These are phyloP conservation scores for Corythaeola cristata DNA, from an alignment of 2,113 vertebrate species.

Conservation along the genomic window DNA sequence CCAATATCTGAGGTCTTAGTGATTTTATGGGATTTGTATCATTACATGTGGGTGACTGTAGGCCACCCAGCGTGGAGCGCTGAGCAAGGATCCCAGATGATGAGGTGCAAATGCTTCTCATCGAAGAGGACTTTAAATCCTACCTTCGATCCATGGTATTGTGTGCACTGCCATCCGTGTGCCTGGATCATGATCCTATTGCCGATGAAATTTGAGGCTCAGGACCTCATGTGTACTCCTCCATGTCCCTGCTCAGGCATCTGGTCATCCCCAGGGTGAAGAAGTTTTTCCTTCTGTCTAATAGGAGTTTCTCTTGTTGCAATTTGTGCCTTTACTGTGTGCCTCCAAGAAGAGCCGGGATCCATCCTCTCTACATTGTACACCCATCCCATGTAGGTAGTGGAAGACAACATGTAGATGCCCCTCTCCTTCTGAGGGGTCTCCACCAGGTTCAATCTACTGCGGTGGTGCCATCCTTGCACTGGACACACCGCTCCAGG, in stretches of 20 bases:
- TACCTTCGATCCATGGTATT: fast-evolving
- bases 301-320: not conserved
- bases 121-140: not conserved
- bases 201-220: not conserved
- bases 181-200: not conserved
- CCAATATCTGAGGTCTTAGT: not conserved
- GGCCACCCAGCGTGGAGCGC: fast-evolving
- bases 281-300: not conserved
- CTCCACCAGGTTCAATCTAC: not conserved
- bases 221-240: not conserved
- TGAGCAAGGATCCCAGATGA: not conserved
- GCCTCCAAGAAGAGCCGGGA: not conserved
- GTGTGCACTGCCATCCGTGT: not conserved
- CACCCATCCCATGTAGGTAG: not conserved
- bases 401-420: not conserved
- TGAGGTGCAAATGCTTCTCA: not conserved
- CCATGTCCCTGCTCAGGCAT: not conserved
- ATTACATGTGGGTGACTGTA: fast-evolving
- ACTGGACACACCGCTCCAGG: fast-evolving
- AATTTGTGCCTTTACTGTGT: not conserved
- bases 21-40: not conserved
- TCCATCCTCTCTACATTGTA: not conserved
- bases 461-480: not conserved
- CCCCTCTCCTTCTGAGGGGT: fast-evolving
- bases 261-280: not conserved